Evolutionary conservation across 2,888 invertebrate genomes (phyloP).

Genomic region (Poecilus cupreus): DNA sequence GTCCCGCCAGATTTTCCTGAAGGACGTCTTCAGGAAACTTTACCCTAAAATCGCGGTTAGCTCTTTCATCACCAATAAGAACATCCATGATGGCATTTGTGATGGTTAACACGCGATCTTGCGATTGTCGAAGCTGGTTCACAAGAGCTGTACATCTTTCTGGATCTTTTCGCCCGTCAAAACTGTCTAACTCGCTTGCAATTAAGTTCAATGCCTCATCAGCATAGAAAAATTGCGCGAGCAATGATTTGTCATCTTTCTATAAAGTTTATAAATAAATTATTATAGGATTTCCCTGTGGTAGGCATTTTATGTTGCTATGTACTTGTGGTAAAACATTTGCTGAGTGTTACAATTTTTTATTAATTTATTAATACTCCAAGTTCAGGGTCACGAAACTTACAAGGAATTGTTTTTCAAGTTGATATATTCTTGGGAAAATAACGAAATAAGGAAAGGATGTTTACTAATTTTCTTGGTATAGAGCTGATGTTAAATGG

Average conservation of each 20-base stretch:
- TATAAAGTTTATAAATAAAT: conserved; percentile 72
- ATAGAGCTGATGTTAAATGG: neutral
- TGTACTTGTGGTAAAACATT: conserved; percentile 1
- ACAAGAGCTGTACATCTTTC: conserved; percentile 97
- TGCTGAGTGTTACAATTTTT: conserved; percentile 18
- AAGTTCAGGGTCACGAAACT: conserved; percentile 48
- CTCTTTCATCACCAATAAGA: conserved; percentile 88
- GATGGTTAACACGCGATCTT: conserved; percentile 92
- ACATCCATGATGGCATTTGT: conserved; percentile 98
- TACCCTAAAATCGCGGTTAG: conserved; percentile 95
- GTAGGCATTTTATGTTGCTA: conserved; percentile 5
- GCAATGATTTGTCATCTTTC: conserved; percentile 93
- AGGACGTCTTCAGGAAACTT: conserved; percentile 99
- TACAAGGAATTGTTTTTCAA: neutral
- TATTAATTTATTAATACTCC: conserved; percentile 24
- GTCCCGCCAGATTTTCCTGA: conserved; percentile 98
- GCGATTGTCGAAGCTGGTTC: conserved; percentile 94
- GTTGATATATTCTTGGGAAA: conserved; percentile 16
- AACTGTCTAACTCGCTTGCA: conserved; percentile 97
- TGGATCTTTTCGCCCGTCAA: conserved; percentile 99
- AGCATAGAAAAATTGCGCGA: conserved; percentile 98
- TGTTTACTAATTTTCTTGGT: neutral
- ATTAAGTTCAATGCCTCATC: conserved; percentile 97
- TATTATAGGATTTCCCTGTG: conserved; percentile 32
- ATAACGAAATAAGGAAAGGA: neutral